Evolutionary conservation across 2,113 vertebrate species (phyloP).

Genomic region (Aptenodytes patagonicus): DNA sequence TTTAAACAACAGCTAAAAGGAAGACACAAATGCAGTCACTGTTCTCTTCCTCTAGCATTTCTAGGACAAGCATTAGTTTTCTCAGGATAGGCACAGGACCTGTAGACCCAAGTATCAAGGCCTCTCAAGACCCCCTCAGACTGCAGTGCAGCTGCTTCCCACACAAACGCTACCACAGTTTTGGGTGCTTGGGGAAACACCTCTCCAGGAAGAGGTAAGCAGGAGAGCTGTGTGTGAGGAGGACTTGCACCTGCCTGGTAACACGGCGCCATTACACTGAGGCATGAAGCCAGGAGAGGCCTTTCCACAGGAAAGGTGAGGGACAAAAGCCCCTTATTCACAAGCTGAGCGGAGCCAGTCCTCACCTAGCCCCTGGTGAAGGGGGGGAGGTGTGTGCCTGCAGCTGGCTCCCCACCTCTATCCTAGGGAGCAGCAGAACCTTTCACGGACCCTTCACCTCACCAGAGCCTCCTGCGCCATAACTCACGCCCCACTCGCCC

Average conservation of each 20-base stretch:
- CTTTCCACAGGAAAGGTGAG: not conserved
- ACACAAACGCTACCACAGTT: rapidly evolving
- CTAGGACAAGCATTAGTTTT: not conserved
- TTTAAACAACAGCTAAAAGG: not conserved
- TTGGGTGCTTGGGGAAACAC: not conserved
- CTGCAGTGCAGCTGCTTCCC: no score
- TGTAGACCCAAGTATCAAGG: rapidly evolving
- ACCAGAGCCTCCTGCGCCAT: rapidly evolving
- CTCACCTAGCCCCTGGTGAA: not conserved
- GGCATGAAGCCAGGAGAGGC: rapidly evolving
- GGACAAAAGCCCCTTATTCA: not conserved
- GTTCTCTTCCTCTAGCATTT: rapidly evolving
- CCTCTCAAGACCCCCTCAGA: not conserved
- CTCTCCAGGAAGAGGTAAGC: rapidly evolving
- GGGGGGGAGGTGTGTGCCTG: rapidly evolving
- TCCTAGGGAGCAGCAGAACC: no score
- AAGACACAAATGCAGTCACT: not conserved
- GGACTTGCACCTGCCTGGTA: not conserved
- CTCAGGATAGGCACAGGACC: not conserved
- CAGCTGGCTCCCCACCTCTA: rapidly evolving
- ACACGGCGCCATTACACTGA: rapidly evolving
- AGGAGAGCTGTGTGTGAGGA: not conserved
- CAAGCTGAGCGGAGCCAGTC: no score
- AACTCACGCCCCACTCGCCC: rapidly evolving
- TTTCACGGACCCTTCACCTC: rapidly evolving